Conservation (phyloP, 2,797 vertebrate species). For the Epinephelus malabaricus region DNA sequence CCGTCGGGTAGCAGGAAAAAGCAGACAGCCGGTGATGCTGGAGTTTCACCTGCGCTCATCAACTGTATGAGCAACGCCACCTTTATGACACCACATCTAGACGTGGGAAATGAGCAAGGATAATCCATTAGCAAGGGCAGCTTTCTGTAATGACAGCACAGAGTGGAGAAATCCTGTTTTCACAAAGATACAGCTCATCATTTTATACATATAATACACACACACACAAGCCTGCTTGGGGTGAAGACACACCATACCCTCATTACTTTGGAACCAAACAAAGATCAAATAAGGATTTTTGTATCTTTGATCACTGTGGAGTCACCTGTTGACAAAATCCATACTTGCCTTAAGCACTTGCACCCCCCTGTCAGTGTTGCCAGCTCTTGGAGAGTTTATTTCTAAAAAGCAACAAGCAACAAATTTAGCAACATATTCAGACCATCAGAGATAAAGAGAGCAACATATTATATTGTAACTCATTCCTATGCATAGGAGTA, state of each 20-base stretch:
- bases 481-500: no score
- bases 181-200: not conserved
- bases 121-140: conserved; percentile 20
- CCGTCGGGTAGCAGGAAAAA: conserved; percentile 9
- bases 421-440: no score
- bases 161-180: not conserved
- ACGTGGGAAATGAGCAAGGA: conserved; percentile 14
- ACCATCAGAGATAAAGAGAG: no score
- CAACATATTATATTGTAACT: no score
- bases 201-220: not conserved
- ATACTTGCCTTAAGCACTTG: not conserved
- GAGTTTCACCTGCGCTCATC: conserved; percentile 21
- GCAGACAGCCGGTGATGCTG: not conserved
- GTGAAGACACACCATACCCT: not conserved
- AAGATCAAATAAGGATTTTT: conserved; percentile 3
- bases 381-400: no score
- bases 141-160: conserved; percentile 11
- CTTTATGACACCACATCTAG: not conserved
- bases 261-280: no score
- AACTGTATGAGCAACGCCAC: conserved; percentile 1
- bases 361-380: not conserved
- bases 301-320: not conserved
- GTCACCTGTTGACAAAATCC: not conserved
- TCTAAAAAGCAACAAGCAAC: no score
- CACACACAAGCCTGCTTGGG: not conserved